A percentile compares a stretch with the other conserved stretches of the same genome.
Conservation (phyloP, 2,888 invertebrate genomes). For the Scaeva pyrastri region DNA sequence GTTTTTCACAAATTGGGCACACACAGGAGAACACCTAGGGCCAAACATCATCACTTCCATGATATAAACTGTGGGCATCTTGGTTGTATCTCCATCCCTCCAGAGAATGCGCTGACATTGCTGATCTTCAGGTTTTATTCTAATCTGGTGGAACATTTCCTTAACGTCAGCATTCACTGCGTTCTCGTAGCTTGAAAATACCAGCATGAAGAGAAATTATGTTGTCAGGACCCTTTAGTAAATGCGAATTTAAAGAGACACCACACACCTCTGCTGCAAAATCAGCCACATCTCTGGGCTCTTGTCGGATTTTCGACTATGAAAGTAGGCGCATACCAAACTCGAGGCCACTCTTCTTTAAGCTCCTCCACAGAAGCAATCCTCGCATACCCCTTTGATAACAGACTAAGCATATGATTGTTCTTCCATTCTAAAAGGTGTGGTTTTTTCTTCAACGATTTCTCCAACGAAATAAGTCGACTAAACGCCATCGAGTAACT, state of each 20-base stretch:
- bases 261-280: not conserved
- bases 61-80: not conserved
- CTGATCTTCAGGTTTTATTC: not conserved
- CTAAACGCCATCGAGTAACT: not conserved
- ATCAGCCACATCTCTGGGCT: not conserved
- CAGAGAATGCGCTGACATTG: not conserved
- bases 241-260: not conserved
- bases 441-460: not conserved
- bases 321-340: not conserved
- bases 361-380: not conserved
- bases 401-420: not conserved
- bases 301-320: not conserved
- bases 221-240: not conserved
- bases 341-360: not conserved
- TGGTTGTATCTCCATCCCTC: not conserved
- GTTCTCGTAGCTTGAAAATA: slow-evolving; percentile 3
- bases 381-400: not conserved
- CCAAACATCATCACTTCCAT: slow-evolving; percentile 16
- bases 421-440: not conserved
- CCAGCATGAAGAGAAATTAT: not conserved
- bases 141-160: not conserved
- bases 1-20: slow-evolving; percentile 1
- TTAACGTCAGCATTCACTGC: not conserved
- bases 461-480: not conserved
- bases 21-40: slow-evolving; percentile 24